phyloP scores from a whole-genome alignment of 2,113 vertebrate species.

The Aphyosemion australe region DNA sequence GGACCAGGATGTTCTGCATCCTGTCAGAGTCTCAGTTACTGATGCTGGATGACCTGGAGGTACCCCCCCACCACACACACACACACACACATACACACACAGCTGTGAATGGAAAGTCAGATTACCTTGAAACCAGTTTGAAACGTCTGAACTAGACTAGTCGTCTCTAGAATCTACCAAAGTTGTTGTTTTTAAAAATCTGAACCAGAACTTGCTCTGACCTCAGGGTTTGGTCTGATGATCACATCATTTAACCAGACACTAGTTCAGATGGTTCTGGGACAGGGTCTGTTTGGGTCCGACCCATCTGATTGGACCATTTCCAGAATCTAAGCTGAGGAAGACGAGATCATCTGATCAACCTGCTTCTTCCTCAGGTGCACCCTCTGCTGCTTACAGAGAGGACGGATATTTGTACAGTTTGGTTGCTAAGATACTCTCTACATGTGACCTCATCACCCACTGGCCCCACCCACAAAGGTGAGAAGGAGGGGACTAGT shows the following conservation, averaged over 20 bases:
- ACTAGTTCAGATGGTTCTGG: too few species aligned
- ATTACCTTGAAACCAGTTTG: too few species aligned
- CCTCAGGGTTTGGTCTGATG: too few species aligned
- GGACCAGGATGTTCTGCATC: conserved; percentile 74
- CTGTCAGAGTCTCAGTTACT: conserved; percentile 66
- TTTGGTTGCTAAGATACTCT: conserved; percentile 71
- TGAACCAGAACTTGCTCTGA: too few species aligned
- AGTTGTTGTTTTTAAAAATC: too few species aligned
- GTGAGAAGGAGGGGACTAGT: conserved; percentile 24
- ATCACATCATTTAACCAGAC: too few species aligned
- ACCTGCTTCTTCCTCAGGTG: conserved; percentile 43
- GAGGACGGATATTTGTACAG: conserved; percentile 63
- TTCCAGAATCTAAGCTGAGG: too few species aligned
- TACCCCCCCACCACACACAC: neutral
- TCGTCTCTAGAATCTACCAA: too few species aligned
- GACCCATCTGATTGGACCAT: too few species aligned
- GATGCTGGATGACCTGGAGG: conserved; percentile 70
- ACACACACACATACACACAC: neutral
- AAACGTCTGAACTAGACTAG: too few species aligned
- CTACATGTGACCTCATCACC: conserved; percentile 54
- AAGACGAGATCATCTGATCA: neutral
- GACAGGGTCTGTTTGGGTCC: too few species aligned
- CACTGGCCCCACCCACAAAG: conserved; percentile 45
- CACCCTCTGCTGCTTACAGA: conserved; percentile 71
- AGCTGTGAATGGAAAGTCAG: too few species aligned